A percentile compares a stretch with the other conserved stretches of the same genome.
Conservation (phyloP, 2,113 vertebrate genomes). For the Pampusana beccarii region DNA sequence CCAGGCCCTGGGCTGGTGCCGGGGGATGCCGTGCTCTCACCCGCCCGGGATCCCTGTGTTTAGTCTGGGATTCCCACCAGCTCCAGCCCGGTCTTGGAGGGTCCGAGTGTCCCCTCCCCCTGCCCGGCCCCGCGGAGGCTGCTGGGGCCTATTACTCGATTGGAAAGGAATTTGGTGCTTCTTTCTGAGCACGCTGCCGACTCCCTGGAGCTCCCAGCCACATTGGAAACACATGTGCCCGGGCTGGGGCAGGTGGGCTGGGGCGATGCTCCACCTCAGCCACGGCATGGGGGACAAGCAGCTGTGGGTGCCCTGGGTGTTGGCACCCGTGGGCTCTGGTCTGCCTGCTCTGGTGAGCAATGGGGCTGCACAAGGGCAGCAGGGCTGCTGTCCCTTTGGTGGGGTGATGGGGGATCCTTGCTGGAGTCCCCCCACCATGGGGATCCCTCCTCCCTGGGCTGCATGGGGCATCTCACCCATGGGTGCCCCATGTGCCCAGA, state of each 20-base stretch:
- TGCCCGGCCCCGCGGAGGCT: slow-evolving; percentile 58
- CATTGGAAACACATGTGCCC: slow-evolving; percentile 73
- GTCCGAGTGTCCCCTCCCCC: slow-evolving; percentile 66
- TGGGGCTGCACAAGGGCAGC: neutral
- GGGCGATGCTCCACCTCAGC: neutral
- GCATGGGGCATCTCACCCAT: neutral
- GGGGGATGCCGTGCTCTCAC: neutral
- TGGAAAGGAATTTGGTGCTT: slow-evolving; percentile 73
- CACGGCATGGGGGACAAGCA: neutral
- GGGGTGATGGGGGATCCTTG: neutral
- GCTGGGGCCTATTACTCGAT: slow-evolving; percentile 74
- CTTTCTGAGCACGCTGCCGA: slow-evolving; percentile 54
- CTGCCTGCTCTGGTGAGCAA: neutral
- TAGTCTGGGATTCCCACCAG: slow-evolving; percentile 12
- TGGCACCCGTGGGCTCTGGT: neutral
- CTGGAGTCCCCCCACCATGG: rapidly evolving
- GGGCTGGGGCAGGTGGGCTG: neutral
- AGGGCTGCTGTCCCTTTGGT: neutral
- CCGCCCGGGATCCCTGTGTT: neutral
- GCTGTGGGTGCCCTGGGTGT: neutral
- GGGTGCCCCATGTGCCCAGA: neutral
- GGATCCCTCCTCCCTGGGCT: neutral
- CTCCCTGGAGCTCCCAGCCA: slow-evolving; percentile 67
- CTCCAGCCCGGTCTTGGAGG: slow-evolving; percentile 1
- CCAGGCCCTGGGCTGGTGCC: neutral